A percentile compares a stretch with the other conserved stretches of the same genome.
phyloP scores from a whole-genome alignment of 1,140 invertebrate genomes.

The Physella acuta region DNA sequence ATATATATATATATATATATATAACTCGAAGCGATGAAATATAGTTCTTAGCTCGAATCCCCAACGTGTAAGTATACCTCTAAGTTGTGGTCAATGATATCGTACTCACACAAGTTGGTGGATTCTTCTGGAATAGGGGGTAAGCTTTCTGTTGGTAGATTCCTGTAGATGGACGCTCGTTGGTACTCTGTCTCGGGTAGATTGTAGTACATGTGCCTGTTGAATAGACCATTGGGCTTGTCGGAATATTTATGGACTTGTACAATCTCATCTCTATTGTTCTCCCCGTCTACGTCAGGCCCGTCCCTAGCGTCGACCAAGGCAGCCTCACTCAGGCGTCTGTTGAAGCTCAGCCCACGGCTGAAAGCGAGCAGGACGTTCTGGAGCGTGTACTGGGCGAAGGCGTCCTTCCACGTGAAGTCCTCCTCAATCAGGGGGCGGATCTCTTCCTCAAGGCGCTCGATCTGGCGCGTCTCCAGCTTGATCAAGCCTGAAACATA shows the following conservation, averaged over 20 bases:
- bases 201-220: no score
- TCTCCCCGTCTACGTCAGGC: neutral
- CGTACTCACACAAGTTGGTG: no score
- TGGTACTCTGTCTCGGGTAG: no score
- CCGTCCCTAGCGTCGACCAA: constrained; percentile 23
- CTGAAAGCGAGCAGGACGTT: constrained; percentile 38
- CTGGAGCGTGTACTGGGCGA: constrained; percentile 46
- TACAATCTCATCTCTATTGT: constrained; percentile 47
- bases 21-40: no score
- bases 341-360: constrained; percentile 28
- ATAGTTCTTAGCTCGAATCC: no score
- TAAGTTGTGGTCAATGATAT: no score
- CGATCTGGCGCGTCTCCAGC: constrained; percentile 31
- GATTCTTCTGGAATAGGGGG: no score
- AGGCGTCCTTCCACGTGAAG: constrained; percentile 43
- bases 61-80: no score
- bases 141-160: no score
- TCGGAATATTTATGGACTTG: constrained; percentile 50
- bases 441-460: constrained; percentile 34
- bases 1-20: no score
- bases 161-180: no score
- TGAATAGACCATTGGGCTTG: constrained; percentile 37
- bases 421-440: constrained; percentile 33
- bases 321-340: constrained; percentile 31
- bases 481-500: no score